Evolutionary conservation across 2,113 vertebrate species (phyloP), one percentile per base, ranked within the genome.

Genomic region (Sylvietta virens): DNA sequence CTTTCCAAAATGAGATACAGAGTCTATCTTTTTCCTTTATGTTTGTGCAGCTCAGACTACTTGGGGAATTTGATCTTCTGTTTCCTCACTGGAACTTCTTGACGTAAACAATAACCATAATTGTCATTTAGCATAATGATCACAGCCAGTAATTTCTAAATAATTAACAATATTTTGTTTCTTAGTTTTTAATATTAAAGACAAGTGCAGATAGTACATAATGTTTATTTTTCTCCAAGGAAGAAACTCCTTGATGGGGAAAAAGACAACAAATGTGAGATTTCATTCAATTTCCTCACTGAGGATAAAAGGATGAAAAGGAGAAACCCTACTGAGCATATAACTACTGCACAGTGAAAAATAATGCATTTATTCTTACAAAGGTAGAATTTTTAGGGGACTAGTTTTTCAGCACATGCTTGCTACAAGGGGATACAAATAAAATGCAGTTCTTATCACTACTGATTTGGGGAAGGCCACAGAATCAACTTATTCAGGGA

Each of bases 151-250:
- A 76, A 88, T 93, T 88, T 94, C 76, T 96, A 82, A 95, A 78
- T 58, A 83, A 92, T 94, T 97, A 92, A 81, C 87, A 87, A 90
- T 27, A 86, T 4, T 78, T 76, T 91, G 21, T 30, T 87, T 95
- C 81, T 83, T 87, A 89, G 35, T 26, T 81, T 92, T 87, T 88
- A 88, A 90, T 94, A 78, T 88, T 94, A 95, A 91, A 95, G 84
- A 79, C 37, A 90, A 91, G 15, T 69, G 61, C 60, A 92, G 19
- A 66, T 30, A 54, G 15, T 31, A 56, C 24, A 73, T 51, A 71
- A 54, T 3, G 2, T 57, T 56, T 12, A 11, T 24, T 69, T 85
- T 54, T 47, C 39, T 76, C 24, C 78, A 47, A 40, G 70, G 30
- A 47, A 77, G 37, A 61, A 71, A 77, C 7, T 74, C 26, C 24